Evolutionary conservation across 2,888 invertebrate species (phyloP).

Genomic region (Lamellibrachia columna): DNA sequence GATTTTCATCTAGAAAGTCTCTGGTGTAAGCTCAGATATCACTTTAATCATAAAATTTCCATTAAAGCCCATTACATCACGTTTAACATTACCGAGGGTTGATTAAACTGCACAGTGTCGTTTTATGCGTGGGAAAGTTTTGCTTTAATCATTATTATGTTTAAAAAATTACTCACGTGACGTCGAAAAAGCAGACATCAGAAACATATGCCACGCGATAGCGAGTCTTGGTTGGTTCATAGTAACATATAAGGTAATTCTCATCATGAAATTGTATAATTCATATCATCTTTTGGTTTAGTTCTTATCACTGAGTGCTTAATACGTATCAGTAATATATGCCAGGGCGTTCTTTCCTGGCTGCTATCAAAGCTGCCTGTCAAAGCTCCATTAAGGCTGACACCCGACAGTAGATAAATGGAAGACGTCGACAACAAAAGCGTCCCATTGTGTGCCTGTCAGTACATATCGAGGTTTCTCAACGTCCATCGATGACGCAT

Average conservation of each 20-base stretch:
- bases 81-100: not conserved
- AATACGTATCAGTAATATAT: not conserved
- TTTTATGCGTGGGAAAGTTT: not conserved
- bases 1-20: not conserved
- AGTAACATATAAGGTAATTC: not conserved
- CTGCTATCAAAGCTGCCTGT: not conserved
- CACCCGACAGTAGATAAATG: not conserved
- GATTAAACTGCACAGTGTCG: not conserved
- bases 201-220: not conserved
- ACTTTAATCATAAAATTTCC: not conserved
- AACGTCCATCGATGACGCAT: not conserved
- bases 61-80: not conserved
- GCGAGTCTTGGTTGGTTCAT: not conserved
- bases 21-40: not conserved
- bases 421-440: conserved; percentile 2
- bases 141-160: not conserved
- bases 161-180: not conserved
- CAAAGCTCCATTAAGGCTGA: not conserved
- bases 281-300: not conserved
- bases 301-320: not conserved
- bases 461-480: not conserved
- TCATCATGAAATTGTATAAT: not conserved
- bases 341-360: not conserved
- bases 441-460: not conserved
- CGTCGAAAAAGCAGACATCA: not conserved